Conservation (phyloP, 2,797 vertebrate genomes). For the Argya squamiceps region DNA sequence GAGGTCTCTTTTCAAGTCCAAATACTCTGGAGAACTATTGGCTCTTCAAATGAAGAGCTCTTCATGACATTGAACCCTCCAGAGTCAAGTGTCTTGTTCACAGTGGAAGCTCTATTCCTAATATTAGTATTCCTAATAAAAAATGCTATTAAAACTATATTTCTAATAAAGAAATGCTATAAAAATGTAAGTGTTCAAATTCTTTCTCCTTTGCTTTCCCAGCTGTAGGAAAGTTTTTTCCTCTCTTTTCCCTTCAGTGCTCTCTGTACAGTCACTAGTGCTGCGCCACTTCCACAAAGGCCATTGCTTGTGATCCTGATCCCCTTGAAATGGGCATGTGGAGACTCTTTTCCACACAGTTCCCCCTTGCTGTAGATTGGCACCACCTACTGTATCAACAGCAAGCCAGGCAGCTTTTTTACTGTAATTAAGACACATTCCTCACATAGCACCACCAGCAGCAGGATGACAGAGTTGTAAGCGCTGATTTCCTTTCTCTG, state of each 20-base stretch:
- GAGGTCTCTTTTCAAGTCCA: neutral
- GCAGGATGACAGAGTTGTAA: neutral
- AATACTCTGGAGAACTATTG: neutral
- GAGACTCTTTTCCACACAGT: neutral
- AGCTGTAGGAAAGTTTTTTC: neutral
- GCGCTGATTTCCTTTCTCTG: neutral
- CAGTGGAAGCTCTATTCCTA: neutral
- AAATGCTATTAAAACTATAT: neutral
- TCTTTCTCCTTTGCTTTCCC: neutral
- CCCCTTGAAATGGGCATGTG: neutral
- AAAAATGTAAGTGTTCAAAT: neutral
- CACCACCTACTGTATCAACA: neutral
- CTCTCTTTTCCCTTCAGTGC: neutral
- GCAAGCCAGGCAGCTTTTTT: neutral
- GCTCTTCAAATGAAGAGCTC: neutral
- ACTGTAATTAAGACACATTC: neutral
- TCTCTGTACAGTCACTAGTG: neutral
- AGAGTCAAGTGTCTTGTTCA: neutral
- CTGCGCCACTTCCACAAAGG: neutral
- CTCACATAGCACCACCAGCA: neutral
- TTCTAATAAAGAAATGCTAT: neutral
- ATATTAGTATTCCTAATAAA: neutral
- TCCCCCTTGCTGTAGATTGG: neutral
- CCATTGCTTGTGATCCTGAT: accelerated
- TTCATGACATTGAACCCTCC: neutral